Base-by-base conservation (phyloP, 1,140 invertebrate genomes). In the Pollicipes pollicipes region DNA sequence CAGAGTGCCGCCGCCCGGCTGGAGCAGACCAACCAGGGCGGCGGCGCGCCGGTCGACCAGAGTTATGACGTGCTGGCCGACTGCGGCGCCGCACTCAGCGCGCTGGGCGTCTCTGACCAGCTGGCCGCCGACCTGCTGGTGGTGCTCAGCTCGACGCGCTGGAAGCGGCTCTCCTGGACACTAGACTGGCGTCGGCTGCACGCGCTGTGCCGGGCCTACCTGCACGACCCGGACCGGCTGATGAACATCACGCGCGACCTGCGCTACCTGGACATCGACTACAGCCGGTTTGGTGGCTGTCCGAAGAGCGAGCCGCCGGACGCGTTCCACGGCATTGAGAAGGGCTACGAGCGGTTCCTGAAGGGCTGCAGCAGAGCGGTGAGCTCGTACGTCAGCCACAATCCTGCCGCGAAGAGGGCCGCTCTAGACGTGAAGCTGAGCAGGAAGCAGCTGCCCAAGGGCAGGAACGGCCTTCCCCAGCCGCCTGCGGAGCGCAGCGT, bases 201-300 rank as follows among this genome's bases (percentile, higher is more conserved):
- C 68, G 76, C 76, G 30, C 75, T 84, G 16, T 87, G 86, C 77
- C 81, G 84, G 68, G 80, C 82, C 66, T 87, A 87, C 75, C 74
- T 86, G 24, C 13, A 10, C 21, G 27, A 29, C 27, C 83, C 85
- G 72, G 81, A 82, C 0, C 83, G 85, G 70, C 83, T 84, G 75
- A 81, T 84, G 29, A 84, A 83, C 72, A 80, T 82, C n/a, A 83
- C 83, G 68, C 85, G 84, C 58, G 84, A 85, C 72, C 76, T 87
- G 4, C 86, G 86, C 75, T 86, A 83, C 76, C 76, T 87, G 0
- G 85, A 87, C 71, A 85, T 87, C 69, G 85, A 87, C 77, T 86
- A 87, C 73, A 84, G 82, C 45, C 83, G 84, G 73, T 87, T 86
- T 74, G 45, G 45, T 17, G 45, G 13, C 21, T 21, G 45, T 13